phyloP scores from a whole-genome alignment of 2,113 vertebrate genomes.

The Gila orcuttii region DNA sequence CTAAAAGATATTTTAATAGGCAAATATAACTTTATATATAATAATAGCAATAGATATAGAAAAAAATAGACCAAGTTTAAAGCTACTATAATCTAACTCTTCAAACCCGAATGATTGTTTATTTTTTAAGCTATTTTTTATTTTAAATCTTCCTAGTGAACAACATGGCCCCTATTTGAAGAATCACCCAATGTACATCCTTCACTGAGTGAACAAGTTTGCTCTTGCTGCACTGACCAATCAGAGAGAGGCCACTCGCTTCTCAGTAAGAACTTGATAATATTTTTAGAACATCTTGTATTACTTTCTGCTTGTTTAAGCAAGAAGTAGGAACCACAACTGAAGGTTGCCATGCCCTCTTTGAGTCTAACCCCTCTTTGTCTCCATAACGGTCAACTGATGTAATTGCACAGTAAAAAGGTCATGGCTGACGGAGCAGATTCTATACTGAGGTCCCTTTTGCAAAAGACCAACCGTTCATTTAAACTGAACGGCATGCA shows the following conservation, averaged over 20 bases:
- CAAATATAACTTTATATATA: background rate
- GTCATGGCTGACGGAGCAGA: conserved; percentile 50
- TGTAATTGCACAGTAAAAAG: conserved; percentile 40
- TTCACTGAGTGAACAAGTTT: background rate
- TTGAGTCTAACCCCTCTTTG: conserved; percentile 18
- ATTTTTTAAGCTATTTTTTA: background rate
- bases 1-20: background rate
- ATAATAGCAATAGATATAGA: no score
- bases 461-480: conserved; percentile 34
- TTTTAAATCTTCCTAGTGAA: background rate
- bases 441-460: conserved; percentile 30
- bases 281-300: conserved; percentile 36
- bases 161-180: background rate
- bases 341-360: conserved; percentile 20
- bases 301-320: conserved; percentile 44
- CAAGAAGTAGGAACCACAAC: background rate
- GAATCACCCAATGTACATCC: background rate
- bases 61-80: background rate
- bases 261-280: conserved; percentile 10
- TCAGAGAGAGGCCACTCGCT: background rate
- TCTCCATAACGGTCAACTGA: conserved; percentile 38
- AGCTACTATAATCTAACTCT: background rate
- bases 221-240: conserved; percentile 9
- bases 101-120: background rate
- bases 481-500: conserved; percentile 9